Base-by-base conservation (phyloP, 2,888 invertebrate genomes). In the Diploptera punctata region DNA sequence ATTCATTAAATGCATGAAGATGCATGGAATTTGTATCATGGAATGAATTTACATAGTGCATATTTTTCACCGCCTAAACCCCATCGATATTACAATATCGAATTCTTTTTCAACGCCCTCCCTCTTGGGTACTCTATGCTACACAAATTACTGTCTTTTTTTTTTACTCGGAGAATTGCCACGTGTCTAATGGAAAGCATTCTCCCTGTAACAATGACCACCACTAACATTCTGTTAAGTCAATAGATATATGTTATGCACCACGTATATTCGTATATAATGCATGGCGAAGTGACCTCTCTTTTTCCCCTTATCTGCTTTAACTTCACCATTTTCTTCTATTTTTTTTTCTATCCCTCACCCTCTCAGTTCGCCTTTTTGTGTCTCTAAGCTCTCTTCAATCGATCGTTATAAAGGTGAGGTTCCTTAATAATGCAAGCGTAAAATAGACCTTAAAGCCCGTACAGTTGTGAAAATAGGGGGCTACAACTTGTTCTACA, bases 181-280 rank as follows among this genome's bases (percentile, higher is more conserved):
- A 24, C 44, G 43, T 44, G 44, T 24, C 19, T 26, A 38, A 31
- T 18, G 3, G 65, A 26, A 65, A 19, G 44, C 65, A 16, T 10
- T 26, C 43, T 13, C 4, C 21, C 7, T 21, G 38, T 44, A 24
- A 38, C 44, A 65, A 65, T 44, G 24, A 24, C 65, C 38, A 65
- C 65, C 52, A 65, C 38, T 44, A 65, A 65, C 65, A 65, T 43
- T 21, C 43, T 18, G 16, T 13, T 43, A 67, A 67, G 67, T 67
- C 67, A 47, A 67, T 67, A 67, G n/a, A 29, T 26, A 47, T 67
- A 67, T 13, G 67, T 18, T 67, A 67, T 67, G 67, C 67, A 67
- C 29, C n/a, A 19, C 65, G 5, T 7, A 5, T 26, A 18, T 26
- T 44, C 24, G 24, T 65, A 19, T 65, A 65, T 65, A 65, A 65